A percentile compares a stretch with the other conserved stretches of the same genome.
Conservation (phyloP, 2,113 vertebrate species). For the Tiliqua scincoides region DNA sequence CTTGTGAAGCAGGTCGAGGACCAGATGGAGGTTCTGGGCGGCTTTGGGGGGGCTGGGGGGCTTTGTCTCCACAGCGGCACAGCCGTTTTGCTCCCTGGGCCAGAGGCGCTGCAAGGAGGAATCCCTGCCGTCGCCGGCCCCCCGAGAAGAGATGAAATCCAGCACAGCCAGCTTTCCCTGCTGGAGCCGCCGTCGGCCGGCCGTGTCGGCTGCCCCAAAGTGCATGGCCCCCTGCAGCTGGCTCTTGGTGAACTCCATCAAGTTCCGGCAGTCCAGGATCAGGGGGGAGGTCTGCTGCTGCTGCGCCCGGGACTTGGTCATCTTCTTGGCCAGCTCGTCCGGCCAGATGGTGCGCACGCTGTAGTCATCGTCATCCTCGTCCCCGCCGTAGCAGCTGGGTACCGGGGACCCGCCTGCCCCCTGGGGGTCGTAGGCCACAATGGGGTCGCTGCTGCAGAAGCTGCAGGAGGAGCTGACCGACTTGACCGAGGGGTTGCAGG, state of each 20-base stretch:
- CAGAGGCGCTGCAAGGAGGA: constrained; percentile 77
- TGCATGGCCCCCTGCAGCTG: constrained; percentile 60
- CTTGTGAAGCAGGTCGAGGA: constrained; percentile 79
- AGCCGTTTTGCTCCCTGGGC: constrained; percentile 57
- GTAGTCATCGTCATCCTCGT: constrained; percentile 69
- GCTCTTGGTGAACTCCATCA: constrained; percentile 74
- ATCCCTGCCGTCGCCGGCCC: constrained; percentile 53
- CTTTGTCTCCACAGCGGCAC: constrained; percentile 58
- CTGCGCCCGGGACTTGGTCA: constrained; percentile 76
- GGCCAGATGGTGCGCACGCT: constrained; percentile 85
- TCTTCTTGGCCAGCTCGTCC: constrained; percentile 83
- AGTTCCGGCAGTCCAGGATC: constrained; percentile 82
- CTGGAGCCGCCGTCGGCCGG: constrained; percentile 76
- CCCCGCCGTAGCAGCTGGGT: constrained; percentile 74
- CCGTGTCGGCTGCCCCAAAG: constrained; percentile 60
- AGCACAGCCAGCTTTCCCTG: constrained; percentile 82
- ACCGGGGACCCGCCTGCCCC: constrained; percentile 70
- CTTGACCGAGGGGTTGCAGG: constrained; percentile 80
- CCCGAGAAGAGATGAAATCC: constrained; percentile 76
- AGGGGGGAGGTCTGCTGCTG: constrained; percentile 62
- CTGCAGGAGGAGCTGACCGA: constrained; percentile 84
- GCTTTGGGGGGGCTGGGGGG: constrained; percentile 15
- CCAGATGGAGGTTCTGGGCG: constrained; percentile 80
- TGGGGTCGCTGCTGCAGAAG: constrained; percentile 88
- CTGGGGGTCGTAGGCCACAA: constrained; percentile 84